These are phyloP conservation scores for Coryphaenoides rupestris DNA, from an alignment of 2,113 vertebrate genomes.

Conservation along the genomic window DNA sequence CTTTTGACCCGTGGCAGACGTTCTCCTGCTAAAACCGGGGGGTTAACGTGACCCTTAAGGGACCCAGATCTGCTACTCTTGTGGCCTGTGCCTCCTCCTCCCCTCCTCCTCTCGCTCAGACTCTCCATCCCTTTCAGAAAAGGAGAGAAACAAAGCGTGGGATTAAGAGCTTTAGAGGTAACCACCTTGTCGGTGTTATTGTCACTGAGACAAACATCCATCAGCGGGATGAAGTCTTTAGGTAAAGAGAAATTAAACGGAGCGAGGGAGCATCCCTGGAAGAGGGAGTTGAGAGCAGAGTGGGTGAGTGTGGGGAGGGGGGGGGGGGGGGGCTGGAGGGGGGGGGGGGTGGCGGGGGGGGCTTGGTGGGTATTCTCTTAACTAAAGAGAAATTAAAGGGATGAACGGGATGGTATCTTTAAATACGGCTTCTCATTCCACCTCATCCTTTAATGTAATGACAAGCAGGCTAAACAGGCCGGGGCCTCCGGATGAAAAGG, in stretches of 20 bases:
- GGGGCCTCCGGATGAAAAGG: slow-evolving; percentile 65
- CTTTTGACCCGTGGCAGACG: too few species aligned
- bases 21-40: too few species aligned
- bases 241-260: slow-evolving; percentile 63
- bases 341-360: slow-evolving; percentile 38
- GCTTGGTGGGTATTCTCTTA: slow-evolving; percentile 57
- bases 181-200: slow-evolving; percentile 46
- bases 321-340: not conserved
- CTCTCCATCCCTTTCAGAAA: slow-evolving; percentile 7
- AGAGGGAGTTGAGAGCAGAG: too few species aligned
- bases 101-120: slow-evolving; percentile 11
- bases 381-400: slow-evolving; percentile 69
- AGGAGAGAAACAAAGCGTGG: slow-evolving; percentile 15
- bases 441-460: slow-evolving; percentile 75
- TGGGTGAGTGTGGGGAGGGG: slow-evolving; percentile 18
- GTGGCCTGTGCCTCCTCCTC: not conserved
- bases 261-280: not conserved
- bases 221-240: slow-evolving; percentile 64
- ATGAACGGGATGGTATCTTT: slow-evolving; percentile 67
- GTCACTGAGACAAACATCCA: slow-evolving; percentile 54
- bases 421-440: slow-evolving; percentile 62
- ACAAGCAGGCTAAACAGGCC: slow-evolving; percentile 60
- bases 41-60: too few species aligned
- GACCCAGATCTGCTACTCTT: too few species aligned
- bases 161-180: slow-evolving; percentile 31